phyloP scores from a whole-genome alignment of 2,113 vertebrate genomes.

The Oxygymnocypris stewartii region DNA sequence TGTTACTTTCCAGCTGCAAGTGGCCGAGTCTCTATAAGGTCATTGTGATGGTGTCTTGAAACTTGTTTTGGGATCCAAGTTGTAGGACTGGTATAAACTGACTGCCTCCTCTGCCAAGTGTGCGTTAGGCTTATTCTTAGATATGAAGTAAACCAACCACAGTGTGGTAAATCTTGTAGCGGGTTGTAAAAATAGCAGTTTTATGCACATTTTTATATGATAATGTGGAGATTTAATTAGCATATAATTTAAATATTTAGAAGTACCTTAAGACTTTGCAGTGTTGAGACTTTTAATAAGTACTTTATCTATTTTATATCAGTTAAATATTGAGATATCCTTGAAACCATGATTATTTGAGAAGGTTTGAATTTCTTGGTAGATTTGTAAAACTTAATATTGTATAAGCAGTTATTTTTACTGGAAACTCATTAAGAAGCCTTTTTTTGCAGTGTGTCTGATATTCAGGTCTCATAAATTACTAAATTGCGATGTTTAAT shows the following conservation, averaged over 20 bases:
- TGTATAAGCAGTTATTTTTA: not conserved
- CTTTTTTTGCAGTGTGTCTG: not conserved
- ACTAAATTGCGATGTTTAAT: too few species aligned
- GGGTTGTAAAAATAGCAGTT: not conserved
- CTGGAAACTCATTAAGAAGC: not conserved
- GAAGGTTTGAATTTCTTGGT: not conserved
- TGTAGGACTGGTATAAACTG: not conserved
- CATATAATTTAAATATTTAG: not conserved
- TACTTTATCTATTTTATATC: not conserved
- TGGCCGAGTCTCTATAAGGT: constrained; percentile 19
- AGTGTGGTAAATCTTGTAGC: not conserved
- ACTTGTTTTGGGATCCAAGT: constrained; percentile 18
- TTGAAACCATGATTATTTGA: not conserved
- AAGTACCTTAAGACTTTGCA: not conserved
- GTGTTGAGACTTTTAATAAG: not conserved
- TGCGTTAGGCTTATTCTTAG: not conserved
- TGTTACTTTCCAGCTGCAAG: constrained; percentile 15
- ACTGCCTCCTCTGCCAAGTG: not conserved
- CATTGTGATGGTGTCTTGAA: constrained; percentile 13
- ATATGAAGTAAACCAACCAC: not conserved
- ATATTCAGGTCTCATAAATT: not conserved
- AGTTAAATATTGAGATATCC: not conserved
- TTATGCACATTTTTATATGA: not conserved
- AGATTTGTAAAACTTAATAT: not conserved
- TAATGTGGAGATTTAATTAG: not conserved